Evolutionary conservation across 2,797 vertebrate genomes (phyloP), one percentile per base, ranked within the genome.

Genomic region (Enteromius unitaeniatus): DNA sequence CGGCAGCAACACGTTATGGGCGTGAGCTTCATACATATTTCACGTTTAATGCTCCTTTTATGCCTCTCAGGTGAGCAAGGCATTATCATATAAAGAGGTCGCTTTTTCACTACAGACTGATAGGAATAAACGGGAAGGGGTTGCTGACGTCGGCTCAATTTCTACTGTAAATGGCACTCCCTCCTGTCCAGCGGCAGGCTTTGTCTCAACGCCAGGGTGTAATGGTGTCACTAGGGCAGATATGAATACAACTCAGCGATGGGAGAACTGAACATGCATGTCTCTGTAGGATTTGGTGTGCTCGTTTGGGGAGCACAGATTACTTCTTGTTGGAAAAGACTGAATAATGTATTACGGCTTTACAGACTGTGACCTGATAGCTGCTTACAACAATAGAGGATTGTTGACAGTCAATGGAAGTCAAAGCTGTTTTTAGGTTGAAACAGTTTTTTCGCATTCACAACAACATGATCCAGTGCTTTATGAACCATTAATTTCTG

Each of bases 71-170:
- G 92, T 94, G 91, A 92, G 90, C 91, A 91, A 91, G 85, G 88
- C 90, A 95, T 95, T 95, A 95, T 89, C 94, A 95, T 95, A 95
- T 94, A 94, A 93, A 94, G 93, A 94, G 92, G 92, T 90, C 83
- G 79, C 87, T 92, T 93, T 91, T 91, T 93, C 93, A 93, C 91
- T 90, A 90, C 88, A 67, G 87, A 70, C 82, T 86, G 88, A 90
- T 45, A 53, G 87, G 87, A 55, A 76, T 85, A 90, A 84, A 90
- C 88, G 60, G 86, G 69, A 85, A 58, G 19, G 68, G 40, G 82
- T 81, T 91, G 91, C 90, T 94, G 92, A 93, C 87, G 88, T 85
- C 83, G 76, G 88, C 90, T 87, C 86, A 90, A 92, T 83, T 21
- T 31, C n/a, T 62, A 84, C 67, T 83, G 55, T 80, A 62, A 67